Base-by-base conservation (phyloP, 1,140 invertebrate genomes). In the Drosophila punjabiensis region DNA sequence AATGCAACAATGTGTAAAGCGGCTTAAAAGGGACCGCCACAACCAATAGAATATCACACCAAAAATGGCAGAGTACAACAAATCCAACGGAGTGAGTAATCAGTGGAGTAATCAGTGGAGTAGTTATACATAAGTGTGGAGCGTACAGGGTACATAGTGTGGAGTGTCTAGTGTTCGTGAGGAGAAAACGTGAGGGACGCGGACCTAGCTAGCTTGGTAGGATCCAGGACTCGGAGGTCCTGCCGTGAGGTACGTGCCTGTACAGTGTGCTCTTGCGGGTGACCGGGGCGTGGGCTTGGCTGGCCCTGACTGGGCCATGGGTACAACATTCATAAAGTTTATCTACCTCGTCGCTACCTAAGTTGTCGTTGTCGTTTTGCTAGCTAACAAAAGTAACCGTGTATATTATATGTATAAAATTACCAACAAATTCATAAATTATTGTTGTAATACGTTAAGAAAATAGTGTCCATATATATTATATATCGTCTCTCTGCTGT, bases 21-120 rank as follows among this genome's bases (percentile, higher is more conserved):
- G 86, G 73, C 70, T 62, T 68, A 52, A 79, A 88, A 89, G 68
- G 50, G 79, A 76, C 67, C 90, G 90, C 90, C 90, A 92, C 90
- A 92, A 92, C 90, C 90, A 91, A 92, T 90, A 92, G 82, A 92
- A 86, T 92, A 92, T 92, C 90, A 92, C 90, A 92, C 90, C 86
- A 86, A 90, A 89, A 90, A 86, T 89, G 82, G 86, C 79, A 90
- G 79, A 89, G 79, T 86, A 86, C 79, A 90, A 91, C 79, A 78
- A 85, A 90, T 91, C 66, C 81, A 89, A 89, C 86, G 81, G 56
- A 85, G 76, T 76, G 53, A 56, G 55, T 61, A 79, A 70, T 78
- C 52, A 81, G 61, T 81, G 68, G 53, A 37, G 53, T 55, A 55
- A 53, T 53, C 52, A 52, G 50, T 52, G 50, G 50, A 32, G 28